Evolutionary conservation across 2,113 vertebrate genomes (phyloP).

Genomic region (Megaceryle torquata): DNA sequence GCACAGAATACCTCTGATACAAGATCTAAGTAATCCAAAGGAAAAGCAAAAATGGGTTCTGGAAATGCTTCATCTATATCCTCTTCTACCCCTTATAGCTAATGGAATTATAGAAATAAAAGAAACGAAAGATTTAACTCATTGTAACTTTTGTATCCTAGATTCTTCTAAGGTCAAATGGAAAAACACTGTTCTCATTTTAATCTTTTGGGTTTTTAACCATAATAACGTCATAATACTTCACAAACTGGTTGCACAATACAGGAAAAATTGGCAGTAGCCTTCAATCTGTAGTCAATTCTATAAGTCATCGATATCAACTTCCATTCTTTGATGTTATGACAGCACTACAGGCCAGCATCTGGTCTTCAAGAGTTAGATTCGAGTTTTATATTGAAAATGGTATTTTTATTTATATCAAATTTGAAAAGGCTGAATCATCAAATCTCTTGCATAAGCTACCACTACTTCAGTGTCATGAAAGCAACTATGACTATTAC

Average conservation of each 20-base stretch:
- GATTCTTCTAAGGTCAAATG: background rate
- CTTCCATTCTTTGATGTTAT: background rate
- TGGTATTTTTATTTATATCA: background rate
- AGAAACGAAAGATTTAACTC: background rate
- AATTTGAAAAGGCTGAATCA: background rate
- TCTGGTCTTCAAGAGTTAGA: background rate
- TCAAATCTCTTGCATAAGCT: background rate
- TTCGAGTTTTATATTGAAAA: background rate
- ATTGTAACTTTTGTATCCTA: background rate
- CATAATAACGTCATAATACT: background rate
- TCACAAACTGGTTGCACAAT: background rate
- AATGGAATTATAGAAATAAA: background rate
- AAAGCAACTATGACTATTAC: background rate
- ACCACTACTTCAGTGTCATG: background rate
- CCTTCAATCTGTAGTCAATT: background rate
- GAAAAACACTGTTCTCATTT: background rate
- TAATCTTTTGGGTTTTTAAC: background rate
- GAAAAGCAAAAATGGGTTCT: background rate
- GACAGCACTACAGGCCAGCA: background rate
- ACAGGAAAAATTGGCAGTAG: background rate
- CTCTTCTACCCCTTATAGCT: background rate
- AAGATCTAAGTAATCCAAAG: background rate
- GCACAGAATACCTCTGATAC: background rate
- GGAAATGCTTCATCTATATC: background rate
- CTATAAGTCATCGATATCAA: background rate